Conservation (phyloP, 2,888 invertebrate genomes). For the Ecliptopera silaceata region DNA sequence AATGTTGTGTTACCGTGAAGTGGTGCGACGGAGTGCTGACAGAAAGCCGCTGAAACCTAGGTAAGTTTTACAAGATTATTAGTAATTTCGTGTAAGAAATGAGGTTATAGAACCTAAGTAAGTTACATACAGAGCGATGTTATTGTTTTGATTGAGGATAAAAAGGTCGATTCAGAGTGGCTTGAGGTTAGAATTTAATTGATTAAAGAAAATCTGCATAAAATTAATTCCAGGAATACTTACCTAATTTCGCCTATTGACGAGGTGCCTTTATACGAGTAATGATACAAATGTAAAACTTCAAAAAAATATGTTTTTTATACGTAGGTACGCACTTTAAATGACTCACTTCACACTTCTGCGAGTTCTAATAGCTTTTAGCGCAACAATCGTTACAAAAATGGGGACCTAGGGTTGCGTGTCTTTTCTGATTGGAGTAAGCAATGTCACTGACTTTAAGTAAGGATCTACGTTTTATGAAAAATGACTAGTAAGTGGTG, state of each 20-base stretch:
- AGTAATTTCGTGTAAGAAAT: neutral
- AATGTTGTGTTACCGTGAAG: constrained; percentile 8
- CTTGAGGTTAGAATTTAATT: neutral
- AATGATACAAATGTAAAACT: too few species aligned
- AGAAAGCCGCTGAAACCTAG: neutral
- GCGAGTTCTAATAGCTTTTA: neutral
- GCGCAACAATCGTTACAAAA: neutral
- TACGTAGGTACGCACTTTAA: neutral
- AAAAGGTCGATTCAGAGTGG: neutral
- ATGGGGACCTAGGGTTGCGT: neutral
- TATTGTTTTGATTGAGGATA: constrained; percentile 5
- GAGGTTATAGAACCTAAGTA: neutral
- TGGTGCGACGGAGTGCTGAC: neutral
- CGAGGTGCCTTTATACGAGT: too few species aligned
- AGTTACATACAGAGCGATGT: neutral
- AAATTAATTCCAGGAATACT: too few species aligned
- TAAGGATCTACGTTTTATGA: neutral
- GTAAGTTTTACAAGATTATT: constrained; percentile 1
- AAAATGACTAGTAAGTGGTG: neutral
- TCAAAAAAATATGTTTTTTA: neutral
- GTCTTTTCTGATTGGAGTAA: constrained; percentile 1
- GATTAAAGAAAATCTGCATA: too few species aligned
- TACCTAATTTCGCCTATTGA: too few species aligned
- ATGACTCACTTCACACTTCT: neutral
- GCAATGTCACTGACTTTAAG: constrained; percentile 1